Conservation (phyloP, 2,888 invertebrate genomes). For the Leptinotarsa haldemani region DNA sequence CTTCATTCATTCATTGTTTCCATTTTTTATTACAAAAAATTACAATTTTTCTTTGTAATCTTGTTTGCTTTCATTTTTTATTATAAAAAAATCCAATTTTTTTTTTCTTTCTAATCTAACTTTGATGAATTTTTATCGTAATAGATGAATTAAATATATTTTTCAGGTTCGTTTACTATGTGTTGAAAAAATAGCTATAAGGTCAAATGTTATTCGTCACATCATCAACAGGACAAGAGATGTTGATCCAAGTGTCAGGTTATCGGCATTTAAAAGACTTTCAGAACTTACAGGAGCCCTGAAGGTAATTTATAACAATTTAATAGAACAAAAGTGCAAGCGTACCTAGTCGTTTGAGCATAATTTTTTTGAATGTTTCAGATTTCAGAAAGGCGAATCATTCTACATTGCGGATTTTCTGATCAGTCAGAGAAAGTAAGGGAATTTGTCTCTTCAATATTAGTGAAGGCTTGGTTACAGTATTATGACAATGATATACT, state of each 20-base stretch:
- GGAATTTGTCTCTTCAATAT: conserved; percentile 65
- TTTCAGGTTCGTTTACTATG: conserved; percentile 69
- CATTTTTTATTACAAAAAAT: too few species aligned
- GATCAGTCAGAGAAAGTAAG: conserved; percentile 70
- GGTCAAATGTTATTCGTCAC: conserved; percentile 75
- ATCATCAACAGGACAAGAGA: conserved; percentile 82
- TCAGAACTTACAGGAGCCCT: conserved; percentile 47
- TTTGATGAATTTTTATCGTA: too few species aligned
- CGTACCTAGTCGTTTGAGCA: background rate
- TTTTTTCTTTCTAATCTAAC: too few species aligned
- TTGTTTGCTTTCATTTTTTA: too few species aligned
- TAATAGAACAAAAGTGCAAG: conserved; percentile 1
- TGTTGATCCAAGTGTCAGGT: conserved; percentile 81
- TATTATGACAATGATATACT: conserved; percentile 78
- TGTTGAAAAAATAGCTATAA: conserved; percentile 79
- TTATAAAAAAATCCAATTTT: too few species aligned
- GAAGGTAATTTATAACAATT: conserved; percentile 46
- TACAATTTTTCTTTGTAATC: too few species aligned
- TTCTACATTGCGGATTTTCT: conserved; percentile 74
- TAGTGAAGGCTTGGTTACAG: conserved; percentile 82
- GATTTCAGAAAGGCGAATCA: conserved; percentile 73
- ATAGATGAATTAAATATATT: background rate
- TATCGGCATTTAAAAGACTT: conserved; percentile 66
- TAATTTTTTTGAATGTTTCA: conserved; percentile 61
- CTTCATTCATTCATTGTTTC: too few species aligned